phyloP scores from a whole-genome alignment of 2,113 vertebrate genomes.

The Dromiciops gliroides region DNA sequence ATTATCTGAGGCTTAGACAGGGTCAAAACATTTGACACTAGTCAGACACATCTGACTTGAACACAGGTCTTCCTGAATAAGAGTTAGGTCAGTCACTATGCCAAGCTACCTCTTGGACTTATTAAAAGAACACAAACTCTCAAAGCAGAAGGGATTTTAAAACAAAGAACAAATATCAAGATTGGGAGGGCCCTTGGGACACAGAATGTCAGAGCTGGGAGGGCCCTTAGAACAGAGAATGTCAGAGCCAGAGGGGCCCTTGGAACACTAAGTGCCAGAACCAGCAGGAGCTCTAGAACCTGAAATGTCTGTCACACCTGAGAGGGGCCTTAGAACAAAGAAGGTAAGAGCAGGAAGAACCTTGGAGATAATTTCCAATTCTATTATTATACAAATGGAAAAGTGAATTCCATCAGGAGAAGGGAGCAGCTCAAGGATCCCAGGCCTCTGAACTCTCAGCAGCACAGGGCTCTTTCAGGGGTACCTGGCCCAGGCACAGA shows the following conservation, averaged over 20 bases:
- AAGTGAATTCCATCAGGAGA: not conserved
- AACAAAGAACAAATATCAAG: not conserved
- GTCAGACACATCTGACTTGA: not conserved
- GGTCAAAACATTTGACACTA: not conserved
- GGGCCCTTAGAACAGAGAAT: not conserved
- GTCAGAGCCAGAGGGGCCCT: not conserved
- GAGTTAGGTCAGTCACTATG: not conserved
- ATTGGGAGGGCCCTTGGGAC: not conserved
- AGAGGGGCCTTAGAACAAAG: not conserved
- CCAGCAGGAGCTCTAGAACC: not conserved
- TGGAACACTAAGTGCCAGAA: not conserved
- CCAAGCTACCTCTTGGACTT: not conserved
- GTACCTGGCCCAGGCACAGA: not conserved
- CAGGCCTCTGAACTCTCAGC: not conserved
- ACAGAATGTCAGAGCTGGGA: not conserved
- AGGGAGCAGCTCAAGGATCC: not conserved
- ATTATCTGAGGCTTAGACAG: not conserved
- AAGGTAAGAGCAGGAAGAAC: not conserved
- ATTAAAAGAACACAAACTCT: not conserved
- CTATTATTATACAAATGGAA: not conserved
- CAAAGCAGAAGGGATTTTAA: too few species aligned
- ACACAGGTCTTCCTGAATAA: not conserved
- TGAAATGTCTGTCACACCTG: not conserved
- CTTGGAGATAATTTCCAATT: not conserved
- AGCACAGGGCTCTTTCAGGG: not conserved